A percentile compares a stretch with the other conserved stretches of the same genome.
phyloP scores from a whole-genome alignment of 2,797 vertebrate species.

The Diceros bicornis region DNA sequence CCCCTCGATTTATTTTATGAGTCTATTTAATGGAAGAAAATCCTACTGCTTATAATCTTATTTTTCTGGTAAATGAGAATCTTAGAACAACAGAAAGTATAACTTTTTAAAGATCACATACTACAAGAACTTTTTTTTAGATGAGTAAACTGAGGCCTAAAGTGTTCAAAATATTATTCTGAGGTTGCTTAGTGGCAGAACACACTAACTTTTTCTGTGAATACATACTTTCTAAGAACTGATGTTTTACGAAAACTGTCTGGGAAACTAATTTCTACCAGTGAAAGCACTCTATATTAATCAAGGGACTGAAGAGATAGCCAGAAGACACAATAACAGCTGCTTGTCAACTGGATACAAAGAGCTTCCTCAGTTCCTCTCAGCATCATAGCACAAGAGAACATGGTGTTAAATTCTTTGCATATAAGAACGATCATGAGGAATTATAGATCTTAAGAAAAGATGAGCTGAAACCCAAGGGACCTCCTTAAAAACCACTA shows the following conservation, averaged over 20 bases:
- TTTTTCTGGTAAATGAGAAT: background rate
- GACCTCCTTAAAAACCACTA: background rate
- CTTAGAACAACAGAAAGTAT: background rate
- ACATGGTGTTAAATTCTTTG: background rate
- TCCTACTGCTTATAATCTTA: background rate
- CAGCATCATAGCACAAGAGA: background rate
- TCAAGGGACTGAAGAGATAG: background rate
- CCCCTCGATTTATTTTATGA: background rate
- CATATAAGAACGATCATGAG: background rate
- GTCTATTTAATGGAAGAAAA: background rate
- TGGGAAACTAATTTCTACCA: background rate
- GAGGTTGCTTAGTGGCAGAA: background rate
- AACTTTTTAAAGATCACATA: constrained; percentile 8
- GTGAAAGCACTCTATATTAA: background rate
- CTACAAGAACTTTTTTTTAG: background rate
- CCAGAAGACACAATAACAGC: background rate
- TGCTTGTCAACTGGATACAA: background rate
- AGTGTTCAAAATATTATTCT: background rate
- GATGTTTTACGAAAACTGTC: constrained; percentile 13
- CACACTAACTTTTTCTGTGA: background rate
- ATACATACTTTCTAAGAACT: background rate
- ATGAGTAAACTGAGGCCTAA: background rate
- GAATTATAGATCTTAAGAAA: background rate
- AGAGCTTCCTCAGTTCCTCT: background rate
- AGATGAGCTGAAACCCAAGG: background rate